Conservation (phyloP, 1,140 invertebrate species). For the Subanguina moxae region DNA sequence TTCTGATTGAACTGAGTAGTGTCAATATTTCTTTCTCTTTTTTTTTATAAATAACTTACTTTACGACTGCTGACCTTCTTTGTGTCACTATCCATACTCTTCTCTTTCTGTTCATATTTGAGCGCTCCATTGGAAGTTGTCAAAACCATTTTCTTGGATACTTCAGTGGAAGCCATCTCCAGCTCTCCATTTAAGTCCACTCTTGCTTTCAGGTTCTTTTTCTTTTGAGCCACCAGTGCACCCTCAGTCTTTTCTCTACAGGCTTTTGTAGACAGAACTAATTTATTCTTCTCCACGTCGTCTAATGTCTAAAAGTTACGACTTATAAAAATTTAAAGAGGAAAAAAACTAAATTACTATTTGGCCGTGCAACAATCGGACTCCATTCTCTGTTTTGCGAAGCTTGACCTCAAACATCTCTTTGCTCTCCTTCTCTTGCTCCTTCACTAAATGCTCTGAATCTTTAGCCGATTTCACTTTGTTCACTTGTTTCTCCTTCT, state of each 20-base stretch:
- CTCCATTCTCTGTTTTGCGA: conserved; percentile 4
- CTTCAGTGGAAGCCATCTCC: neutral
- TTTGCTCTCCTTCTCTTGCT: neutral
- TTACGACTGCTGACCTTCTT: neutral
- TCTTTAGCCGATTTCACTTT: neutral
- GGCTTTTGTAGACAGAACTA: neutral
- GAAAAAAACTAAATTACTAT: neutral
- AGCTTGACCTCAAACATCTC: conserved; percentile 8
- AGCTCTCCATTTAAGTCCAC: neutral
- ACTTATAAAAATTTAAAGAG: neutral
- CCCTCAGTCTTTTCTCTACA: neutral
- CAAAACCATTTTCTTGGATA: neutral
- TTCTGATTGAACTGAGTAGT: too few species aligned
- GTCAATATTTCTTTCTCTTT: too few species aligned
- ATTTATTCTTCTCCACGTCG: neutral
- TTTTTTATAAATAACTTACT: neutral
- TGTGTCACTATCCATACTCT: neutral
- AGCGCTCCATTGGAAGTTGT: neutral
- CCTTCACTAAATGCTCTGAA: neutral
- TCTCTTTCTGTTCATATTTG: neutral
- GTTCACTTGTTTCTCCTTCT: neutral
- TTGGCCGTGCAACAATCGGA: neutral
- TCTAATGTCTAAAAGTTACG: neutral
- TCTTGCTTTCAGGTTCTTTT: conserved; percentile 1
- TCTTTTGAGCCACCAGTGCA: neutral